phyloP scores from a whole-genome alignment of 2,113 vertebrate genomes.

The Chaenogobius annularis region DNA sequence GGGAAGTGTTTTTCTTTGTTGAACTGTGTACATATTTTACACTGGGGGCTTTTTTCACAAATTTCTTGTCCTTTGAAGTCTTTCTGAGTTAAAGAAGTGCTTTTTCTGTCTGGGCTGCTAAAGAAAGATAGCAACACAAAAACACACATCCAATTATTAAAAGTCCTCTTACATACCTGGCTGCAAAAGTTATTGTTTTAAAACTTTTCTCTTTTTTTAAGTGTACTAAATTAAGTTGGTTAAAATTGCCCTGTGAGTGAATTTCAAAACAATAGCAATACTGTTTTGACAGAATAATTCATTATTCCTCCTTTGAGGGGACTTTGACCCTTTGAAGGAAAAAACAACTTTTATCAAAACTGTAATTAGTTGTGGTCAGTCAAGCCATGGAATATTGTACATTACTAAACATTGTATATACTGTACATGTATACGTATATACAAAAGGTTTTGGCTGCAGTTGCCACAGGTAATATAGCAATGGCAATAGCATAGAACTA shows the following conservation, averaged over 20 bases:
- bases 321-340: not conserved
- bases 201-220: too few relatives aligned
- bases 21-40: not conserved
- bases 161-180: not conserved
- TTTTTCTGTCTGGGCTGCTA: not conserved
- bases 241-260: not conserved
- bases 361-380: not conserved
- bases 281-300: not conserved
- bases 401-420: too few relatives aligned
- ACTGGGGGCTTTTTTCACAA: not conserved
- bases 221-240: not conserved
- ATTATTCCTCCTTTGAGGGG: not conserved
- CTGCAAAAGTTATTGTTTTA: not conserved
- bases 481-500: too few relatives aligned
- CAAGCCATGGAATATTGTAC: not conserved
- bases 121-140: slow-evolving; percentile 1
- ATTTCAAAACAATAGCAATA: slow-evolving; percentile 1
- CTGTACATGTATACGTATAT: too few relatives aligned
- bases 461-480: too few relatives aligned
- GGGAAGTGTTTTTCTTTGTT: slow-evolving; percentile 22
- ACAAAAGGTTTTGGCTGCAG: too few relatives aligned
- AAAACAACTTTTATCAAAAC: not conserved
- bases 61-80: not conserved
- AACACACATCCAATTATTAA: slow-evolving; percentile 6
- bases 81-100: not conserved